Percentiles rank a stretch among this genome's conserved stretches.
Evolutionary conservation across 2,113 vertebrate species (phyloP).

Genomic region (Megaceryle torquata): DNA sequence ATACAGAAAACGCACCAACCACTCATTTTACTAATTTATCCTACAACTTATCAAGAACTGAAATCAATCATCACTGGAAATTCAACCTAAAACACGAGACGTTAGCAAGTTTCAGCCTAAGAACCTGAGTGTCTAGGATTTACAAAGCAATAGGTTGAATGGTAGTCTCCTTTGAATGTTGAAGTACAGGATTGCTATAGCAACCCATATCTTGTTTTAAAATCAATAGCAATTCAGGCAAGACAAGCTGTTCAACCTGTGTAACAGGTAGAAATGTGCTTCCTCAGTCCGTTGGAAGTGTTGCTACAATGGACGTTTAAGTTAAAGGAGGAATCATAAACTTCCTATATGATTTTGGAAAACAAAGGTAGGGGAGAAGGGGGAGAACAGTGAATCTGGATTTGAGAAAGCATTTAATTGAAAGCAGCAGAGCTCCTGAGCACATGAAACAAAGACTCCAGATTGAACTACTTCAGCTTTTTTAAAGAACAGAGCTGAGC

Average conservation of each 20-base stretch:
- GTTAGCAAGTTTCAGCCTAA: neutral
- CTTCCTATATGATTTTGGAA: neutral
- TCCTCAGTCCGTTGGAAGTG: neutral
- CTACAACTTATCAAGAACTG: neutral
- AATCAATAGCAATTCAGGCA: slow-evolving; percentile 55
- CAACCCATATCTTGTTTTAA: slow-evolving; percentile 1
- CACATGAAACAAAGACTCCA: neutral
- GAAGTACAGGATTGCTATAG: slow-evolving; percentile 27
- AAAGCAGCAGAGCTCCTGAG: neutral
- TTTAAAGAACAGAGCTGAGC: neutral
- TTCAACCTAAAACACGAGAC: neutral
- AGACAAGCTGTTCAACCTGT: slow-evolving; percentile 31
- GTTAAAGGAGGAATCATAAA: neutral
- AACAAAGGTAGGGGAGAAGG: neutral
- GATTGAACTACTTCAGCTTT: neutral
- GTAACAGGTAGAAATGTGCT: neutral
- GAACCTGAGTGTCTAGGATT: neutral
- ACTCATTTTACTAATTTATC: neutral
- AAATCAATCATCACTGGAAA: neutral
- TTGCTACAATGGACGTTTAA: neutral
- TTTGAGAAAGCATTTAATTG: neutral
- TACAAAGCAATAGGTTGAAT: neutral
- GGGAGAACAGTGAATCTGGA: neutral
- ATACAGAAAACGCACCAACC: neutral
- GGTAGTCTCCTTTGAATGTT: neutral